Evolutionary conservation across 2,113 vertebrate species (phyloP), one percentile per base, ranked within the genome.

Genomic region (Callionymus lyra): DNA sequence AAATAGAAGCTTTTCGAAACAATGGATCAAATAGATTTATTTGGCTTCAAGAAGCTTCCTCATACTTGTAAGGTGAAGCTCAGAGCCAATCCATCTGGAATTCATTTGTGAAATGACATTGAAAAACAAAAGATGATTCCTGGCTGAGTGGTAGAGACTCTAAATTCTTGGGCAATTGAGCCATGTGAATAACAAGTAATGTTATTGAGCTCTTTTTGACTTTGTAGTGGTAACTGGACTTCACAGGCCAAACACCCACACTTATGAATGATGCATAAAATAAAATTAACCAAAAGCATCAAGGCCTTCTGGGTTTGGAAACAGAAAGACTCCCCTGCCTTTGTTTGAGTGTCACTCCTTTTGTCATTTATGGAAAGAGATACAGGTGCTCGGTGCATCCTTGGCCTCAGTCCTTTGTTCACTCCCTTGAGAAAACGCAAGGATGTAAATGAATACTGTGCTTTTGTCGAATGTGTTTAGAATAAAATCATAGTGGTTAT

Each of bases 221-320:
- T 72, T 77, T 69, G 59, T 59, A 71, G 53, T 61, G 50, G 38
- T 59, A 74, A 68, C 65, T 37, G 49, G 56, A 50, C 37, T 31
- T 45, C 43, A 40, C 34, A 45, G 49, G 50, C 45, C 53, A 52
- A 55, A 46, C 65, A 47, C 61, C 50, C 61, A 56, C 50, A 77
- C 72, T 40, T 38, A 53, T 72, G 47, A 76, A 74, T 72, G 65
- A 79, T 74, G 70, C 63, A 70, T 77, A n/a, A n/a, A n/a, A n/a
- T n/a, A n/a, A n/a, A n/a, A n/a, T n/a, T n/a, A n/a, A n/a, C n/a
- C 65, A 60, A 57, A 41, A 54, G 47, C 40, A 71, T 63, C 36
- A 65, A 56, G 45, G 44, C 55, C 38, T 52, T 60, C 56, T 35
- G 44, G 1, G 5, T 1, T 4, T 18, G 44, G 50, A 65, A 56